phyloP scores from a whole-genome alignment of 2,888 invertebrate species.

The Cephus rjabovi region DNA sequence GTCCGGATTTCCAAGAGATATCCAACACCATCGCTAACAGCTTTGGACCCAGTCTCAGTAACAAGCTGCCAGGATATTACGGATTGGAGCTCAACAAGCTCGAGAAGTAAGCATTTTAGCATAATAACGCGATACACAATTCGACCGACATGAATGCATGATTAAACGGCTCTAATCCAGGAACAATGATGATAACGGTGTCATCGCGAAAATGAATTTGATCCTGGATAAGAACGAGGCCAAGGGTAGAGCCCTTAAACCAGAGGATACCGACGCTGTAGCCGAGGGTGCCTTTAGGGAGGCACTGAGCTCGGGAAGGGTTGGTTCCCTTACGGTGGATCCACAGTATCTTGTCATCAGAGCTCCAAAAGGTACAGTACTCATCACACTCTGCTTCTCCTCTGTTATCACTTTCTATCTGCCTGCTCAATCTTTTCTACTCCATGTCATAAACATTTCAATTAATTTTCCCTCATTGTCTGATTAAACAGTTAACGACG shows the following conservation, averaged over 20 bases:
- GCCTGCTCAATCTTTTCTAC: no score
- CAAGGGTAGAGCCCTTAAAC: constrained; percentile 59
- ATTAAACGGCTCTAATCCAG: constrained; percentile 22
- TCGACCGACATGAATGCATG: background rate
- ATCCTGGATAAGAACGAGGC: constrained; percentile 75
- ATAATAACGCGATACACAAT: background rate
- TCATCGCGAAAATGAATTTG: constrained; percentile 81
- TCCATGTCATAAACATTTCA: no score
- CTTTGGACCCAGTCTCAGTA: constrained; percentile 72
- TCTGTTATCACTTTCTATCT: no score
- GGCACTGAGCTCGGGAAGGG: constrained; percentile 77
- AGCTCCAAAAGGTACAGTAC: constrained; percentile 75
- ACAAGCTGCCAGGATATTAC: constrained; percentile 78
- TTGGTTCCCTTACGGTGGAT: constrained; percentile 85
- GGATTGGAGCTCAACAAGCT: constrained; percentile 78
- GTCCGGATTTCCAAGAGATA: constrained; percentile 78
- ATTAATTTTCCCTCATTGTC: no score
- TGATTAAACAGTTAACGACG: constrained; percentile 65
- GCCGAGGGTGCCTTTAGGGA: constrained; percentile 75
- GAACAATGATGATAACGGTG: constrained; percentile 71
- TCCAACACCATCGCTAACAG: constrained; percentile 75
- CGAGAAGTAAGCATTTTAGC: constrained; percentile 65
- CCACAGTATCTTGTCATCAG: constrained; percentile 83
- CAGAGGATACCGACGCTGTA: constrained; percentile 52
- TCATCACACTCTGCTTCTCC: no score